phyloP scores from a whole-genome alignment of 2,113 vertebrate genomes.

The Ifrita kowaldi region DNA sequence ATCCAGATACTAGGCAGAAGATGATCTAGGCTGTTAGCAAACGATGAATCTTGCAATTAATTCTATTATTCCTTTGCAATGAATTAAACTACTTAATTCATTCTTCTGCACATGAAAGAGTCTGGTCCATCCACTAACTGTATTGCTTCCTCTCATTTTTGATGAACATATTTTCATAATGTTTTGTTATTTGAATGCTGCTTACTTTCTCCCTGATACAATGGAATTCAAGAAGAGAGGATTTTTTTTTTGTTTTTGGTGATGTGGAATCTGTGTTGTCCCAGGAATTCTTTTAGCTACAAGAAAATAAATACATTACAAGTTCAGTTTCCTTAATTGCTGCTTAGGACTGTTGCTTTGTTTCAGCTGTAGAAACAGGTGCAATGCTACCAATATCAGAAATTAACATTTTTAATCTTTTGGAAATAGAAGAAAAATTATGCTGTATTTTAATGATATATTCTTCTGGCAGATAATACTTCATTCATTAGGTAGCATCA shows the following conservation, averaged over 20 bases:
- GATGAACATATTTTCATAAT: neutral
- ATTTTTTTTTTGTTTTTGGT: neutral
- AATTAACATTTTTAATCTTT: neutral
- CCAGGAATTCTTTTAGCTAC: neutral
- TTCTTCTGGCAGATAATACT: neutral
- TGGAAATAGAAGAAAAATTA: neutral
- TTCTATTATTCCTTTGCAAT: neutral
- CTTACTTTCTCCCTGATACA: neutral
- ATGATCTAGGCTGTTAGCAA: neutral
- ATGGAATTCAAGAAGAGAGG: neutral
- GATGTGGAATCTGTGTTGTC: neutral
- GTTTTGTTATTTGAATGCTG: neutral
- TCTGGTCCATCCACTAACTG: neutral
- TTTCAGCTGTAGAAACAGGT: neutral
- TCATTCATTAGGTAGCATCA: neutral
- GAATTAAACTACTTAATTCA: neutral
- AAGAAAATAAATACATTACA: neutral
- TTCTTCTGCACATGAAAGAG: neutral
- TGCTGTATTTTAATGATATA: neutral
- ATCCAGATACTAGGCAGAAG: neutral
- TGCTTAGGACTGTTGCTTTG: neutral
- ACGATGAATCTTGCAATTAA: neutral
- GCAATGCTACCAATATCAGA: neutral
- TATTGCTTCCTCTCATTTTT: neutral
- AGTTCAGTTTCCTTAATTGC: neutral